These are phyloP conservation scores for Tragopan temminckii DNA, from an alignment of 2,797 vertebrate genomes.

Conservation along the genomic window DNA sequence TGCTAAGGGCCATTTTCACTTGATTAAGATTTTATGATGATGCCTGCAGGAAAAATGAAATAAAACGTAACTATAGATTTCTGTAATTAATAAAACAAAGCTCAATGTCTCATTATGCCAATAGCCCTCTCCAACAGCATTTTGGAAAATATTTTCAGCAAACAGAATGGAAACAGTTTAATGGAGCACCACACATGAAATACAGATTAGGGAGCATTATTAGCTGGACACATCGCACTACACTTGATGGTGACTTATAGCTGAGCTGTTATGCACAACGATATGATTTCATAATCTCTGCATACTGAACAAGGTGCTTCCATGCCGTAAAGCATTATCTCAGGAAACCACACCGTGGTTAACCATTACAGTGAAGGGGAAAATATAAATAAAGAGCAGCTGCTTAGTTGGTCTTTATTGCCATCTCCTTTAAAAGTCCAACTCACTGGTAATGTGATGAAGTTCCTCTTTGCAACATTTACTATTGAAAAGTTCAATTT, in stretches of 20 bases:
- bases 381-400: background rate
- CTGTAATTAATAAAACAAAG: conserved; percentile 1
- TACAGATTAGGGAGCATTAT: background rate
- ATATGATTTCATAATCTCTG: conserved; percentile 12
- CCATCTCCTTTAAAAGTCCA: background rate
- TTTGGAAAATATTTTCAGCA: background rate
- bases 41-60: conserved; percentile 21
- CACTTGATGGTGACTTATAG: background rate
- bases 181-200: background rate
- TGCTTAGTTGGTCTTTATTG: background rate
- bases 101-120: background rate
- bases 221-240: background rate
- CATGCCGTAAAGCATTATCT: background rate
- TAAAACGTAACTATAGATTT: background rate
- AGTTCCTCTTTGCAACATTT: background rate
- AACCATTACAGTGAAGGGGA: background rate
- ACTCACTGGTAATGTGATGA: background rate
- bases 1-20: conserved; percentile 88
- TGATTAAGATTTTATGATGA: conserved; percentile 39
- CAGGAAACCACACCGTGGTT: background rate
- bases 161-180: background rate
- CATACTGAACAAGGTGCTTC: background rate
- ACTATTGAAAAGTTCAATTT: background rate
- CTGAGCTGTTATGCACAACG: background rate
- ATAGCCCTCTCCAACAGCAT: background rate